Evolutionary conservation across 2,888 invertebrate species (phyloP).

Genomic region (Trissolcus brochymenae): DNA sequence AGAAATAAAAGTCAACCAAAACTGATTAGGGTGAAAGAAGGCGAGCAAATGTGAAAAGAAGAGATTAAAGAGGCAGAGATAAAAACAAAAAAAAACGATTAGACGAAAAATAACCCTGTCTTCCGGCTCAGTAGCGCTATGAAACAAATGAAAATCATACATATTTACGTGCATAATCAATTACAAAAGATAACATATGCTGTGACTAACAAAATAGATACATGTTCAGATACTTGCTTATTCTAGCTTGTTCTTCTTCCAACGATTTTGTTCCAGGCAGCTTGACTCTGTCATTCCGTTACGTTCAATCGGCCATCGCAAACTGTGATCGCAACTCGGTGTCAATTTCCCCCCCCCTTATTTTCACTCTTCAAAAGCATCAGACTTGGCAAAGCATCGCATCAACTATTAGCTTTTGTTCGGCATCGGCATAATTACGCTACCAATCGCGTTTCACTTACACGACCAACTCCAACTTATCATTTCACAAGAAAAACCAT

Average conservation of each 20-base stretch:
- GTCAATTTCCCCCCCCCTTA: conserved; percentile 10
- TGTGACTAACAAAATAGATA: conserved; percentile 57
- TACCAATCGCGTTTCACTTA: no score
- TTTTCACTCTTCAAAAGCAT: not conserved
- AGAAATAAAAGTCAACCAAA: conserved; percentile 31
- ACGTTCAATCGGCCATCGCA: conserved; percentile 19
- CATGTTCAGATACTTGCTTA: conserved; percentile 58
- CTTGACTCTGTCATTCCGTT: conserved; percentile 18
- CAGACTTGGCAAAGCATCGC: conserved; percentile 17
- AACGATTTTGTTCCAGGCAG: not conserved
- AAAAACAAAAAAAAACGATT: conserved; percentile 57
- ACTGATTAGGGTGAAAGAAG: conserved; percentile 58
- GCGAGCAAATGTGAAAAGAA: conserved; percentile 58
- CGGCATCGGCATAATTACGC: no score
- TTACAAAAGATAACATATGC: conserved; percentile 56
- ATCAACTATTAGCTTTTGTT: conserved; percentile 1
- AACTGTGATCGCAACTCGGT: conserved; percentile 35
- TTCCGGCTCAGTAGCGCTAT: conserved; percentile 73
- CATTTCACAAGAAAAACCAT: no score
- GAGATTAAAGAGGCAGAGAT: conserved; percentile 59
- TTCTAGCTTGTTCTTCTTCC: conserved; percentile 43
- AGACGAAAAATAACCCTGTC: conserved; percentile 68
- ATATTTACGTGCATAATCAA: conserved; percentile 59
- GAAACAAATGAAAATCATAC: conserved; percentile 58
- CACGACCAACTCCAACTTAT: no score